Evolutionary conservation across 2,113 vertebrate genomes (phyloP).

Genomic region (Hydrochoerus hydrochaeris): DNA sequence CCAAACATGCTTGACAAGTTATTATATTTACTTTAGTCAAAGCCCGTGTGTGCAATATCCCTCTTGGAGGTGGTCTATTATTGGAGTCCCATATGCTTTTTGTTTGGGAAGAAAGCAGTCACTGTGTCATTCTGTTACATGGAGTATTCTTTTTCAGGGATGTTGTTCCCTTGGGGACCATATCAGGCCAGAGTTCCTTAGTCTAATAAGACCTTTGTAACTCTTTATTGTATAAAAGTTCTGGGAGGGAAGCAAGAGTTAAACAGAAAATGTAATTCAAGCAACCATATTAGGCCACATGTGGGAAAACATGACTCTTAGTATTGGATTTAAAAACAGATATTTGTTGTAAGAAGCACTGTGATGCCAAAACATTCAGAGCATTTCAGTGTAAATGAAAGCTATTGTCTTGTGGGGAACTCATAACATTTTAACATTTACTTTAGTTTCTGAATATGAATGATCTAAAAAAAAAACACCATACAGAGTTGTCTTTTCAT

Average conservation of each 20-base stretch:
- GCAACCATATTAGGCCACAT: slow-evolving; percentile 93
- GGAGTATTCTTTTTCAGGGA: slow-evolving; percentile 99
- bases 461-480: not conserved
- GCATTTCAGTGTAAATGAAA: slow-evolving; percentile 56
- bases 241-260: slow-evolving; percentile 89
- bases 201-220: slow-evolving; percentile 93
- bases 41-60: slow-evolving; percentile 91
- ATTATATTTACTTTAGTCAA: slow-evolving; percentile 94
- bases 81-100: slow-evolving; percentile 94
- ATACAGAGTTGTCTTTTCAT: not conserved
- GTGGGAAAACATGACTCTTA: slow-evolving; percentile 90
- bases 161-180: slow-evolving; percentile 97
- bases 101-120: slow-evolving; percentile 98
- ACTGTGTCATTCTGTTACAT: slow-evolving; percentile 97
- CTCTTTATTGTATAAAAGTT: slow-evolving; percentile 94
- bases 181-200: slow-evolving; percentile 97
- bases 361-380: slow-evolving; percentile 71
- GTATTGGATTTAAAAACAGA: slow-evolving; percentile 87
- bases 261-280: slow-evolving; percentile 91
- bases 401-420: not conserved
- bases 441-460: slow-evolving; percentile 45
- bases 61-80: slow-evolving; percentile 93
- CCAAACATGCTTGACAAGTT: slow-evolving; percentile 95
- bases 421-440: not conserved
- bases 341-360: slow-evolving; percentile 77